phyloP scores from a whole-genome alignment of 2,888 invertebrate genomes.

The Eupithecia centaureata region DNA sequence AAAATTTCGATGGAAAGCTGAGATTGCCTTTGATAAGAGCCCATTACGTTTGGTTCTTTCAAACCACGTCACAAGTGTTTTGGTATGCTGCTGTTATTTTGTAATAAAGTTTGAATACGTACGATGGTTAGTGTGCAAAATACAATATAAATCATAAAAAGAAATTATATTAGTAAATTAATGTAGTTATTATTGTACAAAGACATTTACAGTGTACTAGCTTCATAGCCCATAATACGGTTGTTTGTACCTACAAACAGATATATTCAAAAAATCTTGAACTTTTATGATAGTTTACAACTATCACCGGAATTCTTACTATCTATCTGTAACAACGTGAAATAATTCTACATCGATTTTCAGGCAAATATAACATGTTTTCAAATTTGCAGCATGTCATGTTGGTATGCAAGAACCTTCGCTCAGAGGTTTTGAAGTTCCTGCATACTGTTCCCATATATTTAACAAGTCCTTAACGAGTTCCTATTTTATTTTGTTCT shows the following conservation, averaged over 20 bases:
- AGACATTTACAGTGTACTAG: too few species aligned
- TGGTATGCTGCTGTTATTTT: conserved; percentile 2
- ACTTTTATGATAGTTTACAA: too few species aligned
- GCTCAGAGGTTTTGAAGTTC: conserved; percentile 70
- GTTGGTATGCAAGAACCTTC: conserved; percentile 38
- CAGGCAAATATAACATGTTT: too few species aligned
- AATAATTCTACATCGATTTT: background rate
- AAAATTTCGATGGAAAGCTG: conserved; percentile 71
- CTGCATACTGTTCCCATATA: conserved; percentile 57
- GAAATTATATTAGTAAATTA: too few species aligned
- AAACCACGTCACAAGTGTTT: conserved; percentile 11
- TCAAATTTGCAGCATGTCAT: background rate
- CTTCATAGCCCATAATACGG: too few species aligned
- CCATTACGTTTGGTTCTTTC: conserved; percentile 60
- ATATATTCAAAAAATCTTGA: too few species aligned
- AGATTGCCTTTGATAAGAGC: conserved; percentile 72
- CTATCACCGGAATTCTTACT: too few species aligned
- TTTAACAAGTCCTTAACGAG: conserved; percentile 60
- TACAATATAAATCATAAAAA: too few species aligned
- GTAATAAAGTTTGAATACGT: background rate
- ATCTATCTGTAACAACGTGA: background rate
- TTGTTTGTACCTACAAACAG: too few species aligned
- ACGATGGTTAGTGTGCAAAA: too few species aligned
- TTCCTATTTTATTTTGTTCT: conserved; percentile 68
- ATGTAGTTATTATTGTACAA: too few species aligned